These are phyloP conservation scores for Chaenodraco wilsoni DNA, from an alignment of 2,797 vertebrate genomes.

Conservation along the genomic window DNA sequence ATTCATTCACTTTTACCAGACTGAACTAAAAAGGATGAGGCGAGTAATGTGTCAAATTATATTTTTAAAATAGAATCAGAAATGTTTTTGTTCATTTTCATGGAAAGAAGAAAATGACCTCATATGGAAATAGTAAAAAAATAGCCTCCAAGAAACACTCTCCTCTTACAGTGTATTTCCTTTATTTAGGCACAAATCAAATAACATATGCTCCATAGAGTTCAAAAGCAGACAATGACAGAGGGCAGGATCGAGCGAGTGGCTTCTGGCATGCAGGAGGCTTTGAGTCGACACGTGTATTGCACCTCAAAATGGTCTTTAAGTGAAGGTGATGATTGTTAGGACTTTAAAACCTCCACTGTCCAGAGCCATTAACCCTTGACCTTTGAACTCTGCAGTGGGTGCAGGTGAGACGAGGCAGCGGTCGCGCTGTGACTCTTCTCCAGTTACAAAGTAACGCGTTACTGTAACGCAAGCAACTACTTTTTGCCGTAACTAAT, in stretches of 20 bases:
- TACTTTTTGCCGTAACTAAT: no score
- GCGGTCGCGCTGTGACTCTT: conserved; percentile 11
- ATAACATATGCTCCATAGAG: not conserved
- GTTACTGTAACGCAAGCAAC: no score
- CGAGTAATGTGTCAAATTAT: not conserved
- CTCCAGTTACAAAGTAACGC: not conserved
- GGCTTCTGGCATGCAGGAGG: not conserved
- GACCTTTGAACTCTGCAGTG: conserved; percentile 17
- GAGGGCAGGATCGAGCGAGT: not conserved
- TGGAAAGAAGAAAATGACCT: not conserved
- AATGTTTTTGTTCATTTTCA: no score
- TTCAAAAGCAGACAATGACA: not conserved
- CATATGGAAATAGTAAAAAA: conserved; percentile 5
- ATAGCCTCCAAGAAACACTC: not conserved
- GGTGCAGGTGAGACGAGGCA: not conserved
- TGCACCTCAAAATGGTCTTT: not conserved
- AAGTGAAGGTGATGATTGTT: conserved; percentile 13
- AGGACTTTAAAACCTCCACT: not conserved
- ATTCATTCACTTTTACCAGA: not conserved
- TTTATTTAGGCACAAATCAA: not conserved
- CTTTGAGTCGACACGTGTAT: not conserved
- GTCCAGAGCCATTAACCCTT: conserved; percentile 4
- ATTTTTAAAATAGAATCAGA: not conserved
- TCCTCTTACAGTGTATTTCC: not conserved
- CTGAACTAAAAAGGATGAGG: not conserved